These are phyloP conservation scores for Drosophila nr. fundita DNA, from an alignment of 2,888 invertebrate genomes.

Conservation along the genomic window DNA sequence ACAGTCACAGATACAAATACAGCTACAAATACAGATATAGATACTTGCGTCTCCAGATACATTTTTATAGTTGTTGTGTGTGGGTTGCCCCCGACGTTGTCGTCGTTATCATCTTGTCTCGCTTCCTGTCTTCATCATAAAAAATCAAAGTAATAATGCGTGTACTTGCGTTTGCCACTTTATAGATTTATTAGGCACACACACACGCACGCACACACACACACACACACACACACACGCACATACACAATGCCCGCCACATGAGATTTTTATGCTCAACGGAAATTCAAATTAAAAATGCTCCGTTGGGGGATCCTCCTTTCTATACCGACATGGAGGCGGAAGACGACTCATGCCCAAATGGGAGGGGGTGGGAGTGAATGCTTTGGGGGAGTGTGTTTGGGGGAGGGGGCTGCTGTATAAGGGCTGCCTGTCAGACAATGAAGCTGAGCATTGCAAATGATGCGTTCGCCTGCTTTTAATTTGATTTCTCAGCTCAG, in stretches of 20 bases:
- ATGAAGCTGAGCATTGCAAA: constrained; percentile 44
- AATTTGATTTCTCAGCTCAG: constrained; percentile 68
- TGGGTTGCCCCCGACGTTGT: constrained; percentile 38
- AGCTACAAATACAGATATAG: constrained; percentile 20
- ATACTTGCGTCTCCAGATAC: constrained; percentile 39
- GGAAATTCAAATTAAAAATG: constrained; percentile 83
- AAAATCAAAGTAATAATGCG: constrained; percentile 81
- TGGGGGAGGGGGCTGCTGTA: not conserved
- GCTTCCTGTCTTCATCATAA: constrained; percentile 80
- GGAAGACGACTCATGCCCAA: constrained; percentile 5
- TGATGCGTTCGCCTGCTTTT: constrained; percentile 63
- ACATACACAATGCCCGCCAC: constrained; percentile 20
- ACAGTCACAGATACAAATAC: constrained; percentile 17
- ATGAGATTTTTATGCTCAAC: constrained; percentile 72
- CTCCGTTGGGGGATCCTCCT: constrained; percentile 49
- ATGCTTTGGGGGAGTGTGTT: not conserved
- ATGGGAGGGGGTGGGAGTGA: not conserved
- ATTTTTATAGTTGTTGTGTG: constrained; percentile 51
- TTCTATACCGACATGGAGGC: not conserved
- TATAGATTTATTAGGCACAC: constrained; percentile 77
- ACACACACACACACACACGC: not conserved
- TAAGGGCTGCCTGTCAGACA: constrained; percentile 43
- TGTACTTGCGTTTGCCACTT: constrained; percentile 81
- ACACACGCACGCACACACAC: constrained; percentile 27
- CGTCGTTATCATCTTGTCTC: constrained; percentile 42